Evolutionary conservation across 1,140 invertebrate genomes (phyloP), one percentile per base, ranked within the genome.

Genomic region (Epicauta chinensis): DNA sequence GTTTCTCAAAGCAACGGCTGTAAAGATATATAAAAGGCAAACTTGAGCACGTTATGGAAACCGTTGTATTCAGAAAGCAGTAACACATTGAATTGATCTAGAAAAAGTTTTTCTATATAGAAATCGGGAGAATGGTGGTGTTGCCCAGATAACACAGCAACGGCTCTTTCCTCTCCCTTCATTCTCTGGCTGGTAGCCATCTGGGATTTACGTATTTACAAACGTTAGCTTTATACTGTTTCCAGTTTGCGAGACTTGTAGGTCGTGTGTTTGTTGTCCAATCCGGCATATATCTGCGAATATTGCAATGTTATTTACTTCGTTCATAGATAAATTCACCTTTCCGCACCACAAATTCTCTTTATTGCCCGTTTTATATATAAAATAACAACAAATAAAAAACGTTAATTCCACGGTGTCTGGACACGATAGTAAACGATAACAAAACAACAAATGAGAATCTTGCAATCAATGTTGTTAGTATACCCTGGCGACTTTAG

Each of bases 281-380:
- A 41, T 15, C 39, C 39, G 39, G 39, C 16, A 15, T 15, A 17
- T 41, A 41, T 23, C 4, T 43, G 13, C 41, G 41, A 43, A 43
- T 43, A 43, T 43, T 43, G 41, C 16, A 43, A 30, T 13, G 41
- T 17, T 43, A 43, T 43, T 43, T 43, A 43, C 41, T 29, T 43
- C 16, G n/a, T 43, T 43, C 23, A 43, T 43, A 17, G 41, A 30
- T 30, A 41, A n/a, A 23, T 23, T 43, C 23, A 17, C 41, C 41
- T 43, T 43, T 43, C 41, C 23, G 16, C 41, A 43, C 41, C 41
- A 43, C 41, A 43, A 43, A 43, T 43, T 43, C 31, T 43, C 41
- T 17, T 43, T 43, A 43, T 43, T 43, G 23, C 16, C 39, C 41
- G 23, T 43, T 43, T 23, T 23, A 23, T 23, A 23, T 23, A n/a